phyloP scores from a whole-genome alignment of 2,113 vertebrate genomes.

The Mixornis gularis region DNA sequence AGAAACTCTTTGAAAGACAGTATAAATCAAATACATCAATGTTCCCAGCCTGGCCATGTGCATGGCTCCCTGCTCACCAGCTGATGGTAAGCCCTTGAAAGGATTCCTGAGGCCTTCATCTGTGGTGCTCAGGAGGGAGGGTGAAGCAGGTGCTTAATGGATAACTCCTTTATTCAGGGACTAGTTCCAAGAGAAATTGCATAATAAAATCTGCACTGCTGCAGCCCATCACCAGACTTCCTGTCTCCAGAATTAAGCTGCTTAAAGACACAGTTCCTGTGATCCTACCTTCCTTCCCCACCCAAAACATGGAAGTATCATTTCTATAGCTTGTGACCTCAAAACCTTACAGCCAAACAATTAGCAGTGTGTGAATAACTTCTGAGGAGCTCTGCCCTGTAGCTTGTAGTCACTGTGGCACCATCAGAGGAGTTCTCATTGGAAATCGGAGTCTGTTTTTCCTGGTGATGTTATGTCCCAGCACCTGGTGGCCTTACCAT shows the following conservation, averaged over 20 bases:
- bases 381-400: neutral
- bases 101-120: neutral
- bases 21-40: neutral
- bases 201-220: slow-evolving; percentile 51
- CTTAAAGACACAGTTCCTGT: slow-evolving; percentile 13
- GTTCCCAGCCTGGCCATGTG: neutral
- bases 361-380: neutral
- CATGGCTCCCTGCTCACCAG: accelerated
- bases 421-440: neutral
- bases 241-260: slow-evolving; percentile 35
- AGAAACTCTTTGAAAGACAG: neutral
- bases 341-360: neutral
- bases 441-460: neutral
- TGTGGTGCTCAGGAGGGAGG: accelerated
- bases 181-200: slow-evolving; percentile 35
- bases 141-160: slow-evolving; percentile 19
- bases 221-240: slow-evolving; percentile 37
- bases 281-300: neutral
- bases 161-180: slow-evolving; percentile 18
- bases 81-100: neutral
- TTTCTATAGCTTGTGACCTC: neutral
- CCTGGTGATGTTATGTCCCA: neutral
- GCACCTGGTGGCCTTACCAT: neutral
- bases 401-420: neutral
- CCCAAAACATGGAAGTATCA: slow-evolving; percentile 4